Conservation (phyloP, 2,113 vertebrate species). For the Eubucco bourcierii region DNA sequence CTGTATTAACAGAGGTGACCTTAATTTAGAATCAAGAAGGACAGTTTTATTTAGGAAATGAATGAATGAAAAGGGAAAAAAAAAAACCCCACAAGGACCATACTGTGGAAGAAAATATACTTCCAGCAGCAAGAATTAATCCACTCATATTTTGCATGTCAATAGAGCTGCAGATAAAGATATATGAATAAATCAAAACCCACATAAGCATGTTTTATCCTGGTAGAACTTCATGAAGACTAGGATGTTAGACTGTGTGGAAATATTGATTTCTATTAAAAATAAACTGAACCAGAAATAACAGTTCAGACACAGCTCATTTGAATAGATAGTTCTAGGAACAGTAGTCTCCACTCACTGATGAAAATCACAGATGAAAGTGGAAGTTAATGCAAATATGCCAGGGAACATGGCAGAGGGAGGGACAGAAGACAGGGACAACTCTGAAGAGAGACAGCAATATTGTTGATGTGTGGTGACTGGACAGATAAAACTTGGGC, state of each 20-base stretch:
- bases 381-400: neutral
- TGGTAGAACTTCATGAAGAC: neutral
- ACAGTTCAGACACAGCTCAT: neutral
- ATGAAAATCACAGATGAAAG: neutral
- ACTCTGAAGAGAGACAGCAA: neutral
- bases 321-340: neutral
- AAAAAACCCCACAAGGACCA: neutral
- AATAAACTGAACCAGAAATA: neutral
- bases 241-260: neutral
- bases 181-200: neutral
- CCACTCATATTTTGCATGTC: neutral
- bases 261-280: neutral
- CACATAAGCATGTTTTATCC: neutral
- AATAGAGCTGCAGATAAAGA: neutral
- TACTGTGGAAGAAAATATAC: conserved; percentile 21
- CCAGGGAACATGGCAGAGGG: neutral
- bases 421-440: neutral
- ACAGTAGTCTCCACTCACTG: neutral
- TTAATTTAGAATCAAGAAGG: conserved; percentile 43
- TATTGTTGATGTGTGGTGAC: neutral
- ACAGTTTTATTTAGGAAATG: conserved; percentile 53
- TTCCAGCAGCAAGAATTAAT: conserved; percentile 20
- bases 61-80: neutral
- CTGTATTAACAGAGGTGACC: conserved; percentile 70
- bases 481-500: neutral